Evolutionary conservation across 2,797 vertebrate genomes (phyloP).

Genomic region (Dallia pectoralis): DNA sequence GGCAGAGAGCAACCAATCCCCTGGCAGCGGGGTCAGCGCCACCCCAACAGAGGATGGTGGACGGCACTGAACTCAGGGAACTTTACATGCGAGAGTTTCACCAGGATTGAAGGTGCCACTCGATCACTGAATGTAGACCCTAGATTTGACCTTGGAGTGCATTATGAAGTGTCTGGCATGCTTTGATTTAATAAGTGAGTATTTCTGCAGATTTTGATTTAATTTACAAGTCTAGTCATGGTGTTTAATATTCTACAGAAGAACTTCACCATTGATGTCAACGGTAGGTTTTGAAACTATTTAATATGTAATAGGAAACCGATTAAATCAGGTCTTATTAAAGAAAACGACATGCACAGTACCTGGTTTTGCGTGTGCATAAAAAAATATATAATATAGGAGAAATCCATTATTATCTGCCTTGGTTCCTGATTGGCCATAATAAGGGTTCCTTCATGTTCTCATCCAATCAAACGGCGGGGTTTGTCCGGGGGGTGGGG

Average conservation of each 20-base stretch:
- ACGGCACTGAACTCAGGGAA: conserved; percentile 32
- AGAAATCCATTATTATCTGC: conserved; percentile 29
- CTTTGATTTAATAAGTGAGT: conserved; percentile 63
- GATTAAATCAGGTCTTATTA: not conserved
- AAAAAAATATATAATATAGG: conserved; percentile 17
- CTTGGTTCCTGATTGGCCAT: conserved; percentile 51
- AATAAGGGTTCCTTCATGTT: conserved; percentile 53
- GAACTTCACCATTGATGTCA: not conserved
- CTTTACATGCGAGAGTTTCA: conserved; percentile 41
- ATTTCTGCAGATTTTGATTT: not conserved
- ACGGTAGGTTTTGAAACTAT: not conserved
- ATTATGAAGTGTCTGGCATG: conserved; percentile 47
- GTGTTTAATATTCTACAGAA: not conserved
- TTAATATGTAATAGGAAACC: not conserved
- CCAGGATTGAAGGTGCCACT: conserved; percentile 37
- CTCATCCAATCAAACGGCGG: conserved; percentile 54
- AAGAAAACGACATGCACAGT: not conserved
- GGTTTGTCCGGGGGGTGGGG: conserved; percentile 50
- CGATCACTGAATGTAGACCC: conserved; percentile 45
- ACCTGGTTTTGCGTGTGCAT: not conserved
- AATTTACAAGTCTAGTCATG: not conserved
- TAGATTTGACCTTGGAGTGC: not conserved
- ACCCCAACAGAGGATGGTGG: conserved; percentile 52
- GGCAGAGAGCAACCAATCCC: conserved; percentile 51
- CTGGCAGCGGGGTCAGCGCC: conserved; percentile 47